Evolutionary conservation across 1,140 invertebrate species (phyloP).

Genomic region (Temnothorax longispinosus): DNA sequence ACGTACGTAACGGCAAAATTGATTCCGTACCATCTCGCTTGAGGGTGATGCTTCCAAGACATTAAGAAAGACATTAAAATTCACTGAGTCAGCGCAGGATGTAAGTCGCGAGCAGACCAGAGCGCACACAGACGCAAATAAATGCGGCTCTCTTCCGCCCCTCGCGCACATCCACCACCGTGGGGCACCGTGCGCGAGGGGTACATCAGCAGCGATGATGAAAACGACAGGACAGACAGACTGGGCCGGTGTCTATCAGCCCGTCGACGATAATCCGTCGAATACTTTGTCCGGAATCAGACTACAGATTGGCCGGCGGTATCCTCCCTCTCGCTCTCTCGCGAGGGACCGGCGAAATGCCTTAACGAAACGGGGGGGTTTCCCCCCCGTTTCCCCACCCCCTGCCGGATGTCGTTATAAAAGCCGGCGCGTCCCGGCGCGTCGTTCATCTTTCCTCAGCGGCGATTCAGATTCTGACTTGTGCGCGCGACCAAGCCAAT

Average conservation of each 20-base stretch:
- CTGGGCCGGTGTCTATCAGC: slow-evolving; percentile 17
- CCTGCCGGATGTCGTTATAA: slow-evolving; percentile 74
- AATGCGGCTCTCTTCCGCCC: slow-evolving; percentile 27
- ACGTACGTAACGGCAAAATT: neutral
- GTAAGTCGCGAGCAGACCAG: slow-evolving; percentile 1
- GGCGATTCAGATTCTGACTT: neutral
- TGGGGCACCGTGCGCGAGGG: neutral
- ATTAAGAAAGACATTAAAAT: slow-evolving; percentile 30
- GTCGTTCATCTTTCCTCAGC: slow-evolving; percentile 33
- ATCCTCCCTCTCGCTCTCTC: neutral
- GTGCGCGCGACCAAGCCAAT: slow-evolving; percentile 11
- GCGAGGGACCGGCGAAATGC: too few species aligned
- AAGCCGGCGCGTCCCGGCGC: slow-evolving; percentile 64
- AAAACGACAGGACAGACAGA: slow-evolving; percentile 31
- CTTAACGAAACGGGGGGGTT: slow-evolving; percentile 1
- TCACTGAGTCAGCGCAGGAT: slow-evolving; percentile 17
- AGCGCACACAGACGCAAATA: slow-evolving; percentile 38
- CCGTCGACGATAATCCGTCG: slow-evolving; percentile 63
- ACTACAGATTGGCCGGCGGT: slow-evolving; percentile 55
- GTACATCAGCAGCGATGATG: slow-evolving; percentile 39
- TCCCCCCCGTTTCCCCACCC: neutral
- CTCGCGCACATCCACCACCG: neutral
- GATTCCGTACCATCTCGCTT: neutral
- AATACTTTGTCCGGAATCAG: slow-evolving; percentile 63
- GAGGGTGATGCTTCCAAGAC: neutral